These are phyloP conservation scores for Dendrocincla fuliginosa DNA, from an alignment of 2,797 vertebrate species.

Conservation along the genomic window DNA sequence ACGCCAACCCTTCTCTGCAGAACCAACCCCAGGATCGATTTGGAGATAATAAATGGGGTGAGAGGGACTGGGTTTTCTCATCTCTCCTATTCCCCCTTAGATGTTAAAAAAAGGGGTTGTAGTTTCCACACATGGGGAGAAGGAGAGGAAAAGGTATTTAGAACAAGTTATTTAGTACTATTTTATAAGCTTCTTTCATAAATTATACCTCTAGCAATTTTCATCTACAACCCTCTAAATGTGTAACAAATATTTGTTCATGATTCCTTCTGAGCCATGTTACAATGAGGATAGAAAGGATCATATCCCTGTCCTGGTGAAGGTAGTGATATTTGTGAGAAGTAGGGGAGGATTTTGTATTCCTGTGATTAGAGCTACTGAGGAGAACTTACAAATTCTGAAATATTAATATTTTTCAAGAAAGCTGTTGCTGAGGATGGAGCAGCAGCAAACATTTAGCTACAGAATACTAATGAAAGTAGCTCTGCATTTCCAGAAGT, in stretches of 20 bases:
- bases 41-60: not conserved
- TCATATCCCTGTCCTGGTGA: not conserved
- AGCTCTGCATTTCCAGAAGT: not conserved
- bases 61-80: not conserved
- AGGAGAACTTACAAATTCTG: not conserved
- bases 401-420: not conserved
- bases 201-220: not conserved
- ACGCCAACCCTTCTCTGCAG: slow-evolving; percentile 2
- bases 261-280: not conserved
- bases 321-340: not conserved
- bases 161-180: not conserved
- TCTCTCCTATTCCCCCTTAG: rapidly evolving
- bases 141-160: not conserved
- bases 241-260: not conserved
- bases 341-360: not conserved
- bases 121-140: not conserved
- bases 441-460: not conserved
- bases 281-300: not conserved
- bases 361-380: not conserved
- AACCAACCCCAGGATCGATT: not conserved
- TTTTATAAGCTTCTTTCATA: not conserved
- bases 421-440: slow-evolving; percentile 14
- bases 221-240: not conserved
- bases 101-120: not conserved
- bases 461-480: slow-evolving; percentile 36